phyloP scores from a whole-genome alignment of 2,888 invertebrate species.

The Clanis bilineata region DNA sequence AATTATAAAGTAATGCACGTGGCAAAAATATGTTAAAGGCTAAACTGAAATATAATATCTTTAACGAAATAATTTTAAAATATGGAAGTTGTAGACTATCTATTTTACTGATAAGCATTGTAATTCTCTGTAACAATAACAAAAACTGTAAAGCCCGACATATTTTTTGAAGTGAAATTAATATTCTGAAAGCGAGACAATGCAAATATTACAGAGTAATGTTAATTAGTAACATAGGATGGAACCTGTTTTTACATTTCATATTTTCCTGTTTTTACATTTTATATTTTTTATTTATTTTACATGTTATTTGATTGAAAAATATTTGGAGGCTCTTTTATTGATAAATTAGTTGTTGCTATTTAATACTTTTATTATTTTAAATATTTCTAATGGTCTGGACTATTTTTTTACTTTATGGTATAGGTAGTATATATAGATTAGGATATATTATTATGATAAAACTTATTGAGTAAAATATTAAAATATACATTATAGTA shows the following conservation, averaged over 20 bases:
- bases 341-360: constrained; percentile 70
- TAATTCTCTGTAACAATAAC: background rate
- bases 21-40: constrained; percentile 1
- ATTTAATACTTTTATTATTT: constrained; percentile 70
- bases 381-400: constrained; percentile 56
- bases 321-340: constrained; percentile 69
- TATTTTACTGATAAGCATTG: background rate
- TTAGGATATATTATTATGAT: constrained; percentile 20
- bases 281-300: constrained; percentile 58
- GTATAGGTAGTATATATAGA: constrained; percentile 39
- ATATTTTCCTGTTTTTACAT: constrained; percentile 37
- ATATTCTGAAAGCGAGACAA: background rate
- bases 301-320: constrained; percentile 56
- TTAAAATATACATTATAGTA: background rate
- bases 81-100: constrained; percentile 19
- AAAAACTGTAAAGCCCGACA: too few species aligned
- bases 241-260: constrained; percentile 25
- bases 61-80: background rate
- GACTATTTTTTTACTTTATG: constrained; percentile 56
- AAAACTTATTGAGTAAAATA: background rate
- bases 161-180: background rate
- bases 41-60: constrained; percentile 3
- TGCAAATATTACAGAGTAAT: background rate
- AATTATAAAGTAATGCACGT: background rate
- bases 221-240: background rate